Evolutionary conservation across 2,113 vertebrate species (phyloP), one percentile per base, ranked within the genome.

Genomic region (Leptodactylus fuscus): DNA sequence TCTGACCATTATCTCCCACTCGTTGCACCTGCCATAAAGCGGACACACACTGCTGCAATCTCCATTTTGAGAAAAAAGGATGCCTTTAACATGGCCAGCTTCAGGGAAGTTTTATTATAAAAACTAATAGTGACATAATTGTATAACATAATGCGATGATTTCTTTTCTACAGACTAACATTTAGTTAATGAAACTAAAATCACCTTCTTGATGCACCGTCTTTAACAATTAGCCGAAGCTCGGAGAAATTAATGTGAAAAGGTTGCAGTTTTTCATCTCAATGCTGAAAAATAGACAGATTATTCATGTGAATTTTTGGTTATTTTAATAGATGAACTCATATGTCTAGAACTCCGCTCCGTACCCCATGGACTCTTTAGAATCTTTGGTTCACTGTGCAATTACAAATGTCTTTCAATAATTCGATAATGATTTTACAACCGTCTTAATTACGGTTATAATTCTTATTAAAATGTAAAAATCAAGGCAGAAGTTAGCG

Each of bases 401-500:
- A 67, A 34, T 67, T 34, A 67, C 62, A 67, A 67, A 36, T 67
- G 62, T 67, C 62, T 67, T 67, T 32, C 62, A 34, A 67, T 67
- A 67, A 67, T 67, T 36, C 34, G 62, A 67, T 67, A 67, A 67
- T 34, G 62, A 67, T 29, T 67, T 67, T 36, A 67, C 62, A 34
- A 67, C 29, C 9, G 62, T 67, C 32, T 67, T 67, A 67, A 67
- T 67, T 34, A 67, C 0, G 62, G 34, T 34, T 67, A 67, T 34
- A 67, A 67, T 36, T 67, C 62, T 67, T 34, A 67, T 36, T 67
- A 67, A 67, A 67, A 67, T 67, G 62, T 34, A 67, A 67, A 67
- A 67, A 67, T 67, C 5, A 36, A 34, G 16, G 0, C 1, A 20
- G 62, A 67, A 34, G 62, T 34, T 67, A 67, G 29, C 3, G 5